Base-by-base conservation (phyloP, 2,113 vertebrate species). In the Phocoena sinus region DNA sequence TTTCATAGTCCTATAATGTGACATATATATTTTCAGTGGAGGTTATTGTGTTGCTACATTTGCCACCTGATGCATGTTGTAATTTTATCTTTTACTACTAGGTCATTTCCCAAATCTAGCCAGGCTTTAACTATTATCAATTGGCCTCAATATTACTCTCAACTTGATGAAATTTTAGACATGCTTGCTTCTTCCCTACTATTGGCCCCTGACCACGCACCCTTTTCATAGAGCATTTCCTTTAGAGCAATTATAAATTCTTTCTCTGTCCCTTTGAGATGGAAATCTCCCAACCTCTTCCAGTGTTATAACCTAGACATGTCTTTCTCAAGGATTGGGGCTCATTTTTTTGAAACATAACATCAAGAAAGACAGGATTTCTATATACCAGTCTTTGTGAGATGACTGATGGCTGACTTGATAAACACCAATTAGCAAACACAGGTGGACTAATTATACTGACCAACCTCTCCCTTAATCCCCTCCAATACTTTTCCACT, bases 11-110 rank as follows among this genome's bases (percentile, higher is more conserved):
- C 26, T 74, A 26, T 80, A 65, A 41, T 33, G 5, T 3, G 38
- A 26, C 18, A 41, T 8, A 2, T 53, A 36, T 21, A n/a, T 80
- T 86, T 84, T 15, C 3, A 79, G 60, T 17, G 1, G 4, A 14
- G 2, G 26, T 79, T 67, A 33, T 7, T 18, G n/a, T 2, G 12
- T 28, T 50, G 11, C 4, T 86, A 17, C 3, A 68, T 74, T 68
- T 95, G 13, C 17, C 0, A 13, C 8, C 23, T 74, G 15, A 90
- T 94, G 1, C 18, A 23, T 44, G 0, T 20, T 53, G 12, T 8
- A 86, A 31, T 38, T 93, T 70, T 83, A n/a, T 71, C n/a, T 58
- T 63, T 96, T 85, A 44, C 17, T 58, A 36, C 20, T 14, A 88
- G 4, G 15, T 60, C 14, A 73, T 38, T 53, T 91, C 25, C 25